Evolutionary conservation across 2,113 vertebrate genomes (phyloP).

Genomic region (Pseudopodoces humilis): DNA sequence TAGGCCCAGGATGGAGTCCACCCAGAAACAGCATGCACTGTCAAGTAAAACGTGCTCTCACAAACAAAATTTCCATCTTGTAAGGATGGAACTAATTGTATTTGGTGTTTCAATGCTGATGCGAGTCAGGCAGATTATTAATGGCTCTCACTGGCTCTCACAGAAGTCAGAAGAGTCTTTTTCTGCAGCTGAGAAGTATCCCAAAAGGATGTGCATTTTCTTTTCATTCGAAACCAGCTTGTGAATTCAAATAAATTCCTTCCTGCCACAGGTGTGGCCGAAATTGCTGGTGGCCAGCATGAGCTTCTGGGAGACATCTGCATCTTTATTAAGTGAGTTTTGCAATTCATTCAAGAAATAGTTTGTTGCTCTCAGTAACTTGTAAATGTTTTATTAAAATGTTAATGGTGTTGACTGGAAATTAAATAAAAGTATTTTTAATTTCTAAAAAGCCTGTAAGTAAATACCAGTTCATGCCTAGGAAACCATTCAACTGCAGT

Average conservation of each 20-base stretch:
- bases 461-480: constrained; percentile 19
- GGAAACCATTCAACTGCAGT: neutral
- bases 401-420: neutral
- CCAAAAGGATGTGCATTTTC: neutral
- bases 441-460: neutral
- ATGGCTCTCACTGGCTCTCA: neutral
- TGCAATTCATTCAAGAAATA: neutral
- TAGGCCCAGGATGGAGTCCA: neutral
- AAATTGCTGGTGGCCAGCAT: neutral
- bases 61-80: neutral
- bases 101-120: neutral
- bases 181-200: neutral
- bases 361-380: neutral
- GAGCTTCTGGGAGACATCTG: fast-evolving
- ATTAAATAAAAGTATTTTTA: neutral
- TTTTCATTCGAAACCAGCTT: neutral
- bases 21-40: neutral
- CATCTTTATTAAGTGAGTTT: neutral
- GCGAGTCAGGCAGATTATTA: neutral
- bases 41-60: neutral
- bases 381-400: neutral
- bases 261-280: neutral
- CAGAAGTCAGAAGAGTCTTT: neutral
- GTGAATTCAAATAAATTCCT: neutral
- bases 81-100: neutral